Percentiles rank a stretch among this genome's conserved stretches.
Evolutionary conservation across 2,113 vertebrate genomes (phyloP).

Genomic region (Panurus biarmicus): DNA sequence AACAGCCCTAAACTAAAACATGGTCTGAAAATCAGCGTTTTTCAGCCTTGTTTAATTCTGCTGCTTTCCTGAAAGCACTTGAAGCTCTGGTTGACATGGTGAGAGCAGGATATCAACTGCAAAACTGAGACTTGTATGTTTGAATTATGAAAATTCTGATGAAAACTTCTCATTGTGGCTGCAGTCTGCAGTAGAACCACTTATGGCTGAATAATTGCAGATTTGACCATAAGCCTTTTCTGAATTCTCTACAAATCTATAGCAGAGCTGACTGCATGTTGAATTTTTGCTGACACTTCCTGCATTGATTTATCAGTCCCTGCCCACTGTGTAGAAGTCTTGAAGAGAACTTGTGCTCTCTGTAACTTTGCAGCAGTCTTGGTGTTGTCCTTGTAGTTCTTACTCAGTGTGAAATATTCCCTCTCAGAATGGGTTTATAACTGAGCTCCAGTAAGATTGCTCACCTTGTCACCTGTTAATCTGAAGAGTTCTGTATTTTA

Average conservation of each 20-base stretch:
- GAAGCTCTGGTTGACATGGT: not conserved
- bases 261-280: not conserved
- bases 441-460: not conserved
- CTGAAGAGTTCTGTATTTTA: not conserved
- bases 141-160: not conserved
- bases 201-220: not conserved
- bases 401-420: not conserved
- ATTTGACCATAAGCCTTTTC: not conserved
- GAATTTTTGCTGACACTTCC: not conserved
- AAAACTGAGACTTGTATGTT: not conserved
- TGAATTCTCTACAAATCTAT: not conserved
- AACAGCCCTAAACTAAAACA: not conserved
- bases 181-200: not conserved
- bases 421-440: not conserved
- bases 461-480: not conserved
- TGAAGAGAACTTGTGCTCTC: not conserved
- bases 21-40: not conserved
- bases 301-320: not conserved
- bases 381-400: rapidly evolving
- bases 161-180: not conserved
- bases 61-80: not conserved
- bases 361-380: not conserved
- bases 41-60: not conserved
- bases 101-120: not conserved
- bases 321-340: not conserved